phyloP scores from a whole-genome alignment of 2,113 vertebrate genomes.

The Zingel zingel region DNA sequence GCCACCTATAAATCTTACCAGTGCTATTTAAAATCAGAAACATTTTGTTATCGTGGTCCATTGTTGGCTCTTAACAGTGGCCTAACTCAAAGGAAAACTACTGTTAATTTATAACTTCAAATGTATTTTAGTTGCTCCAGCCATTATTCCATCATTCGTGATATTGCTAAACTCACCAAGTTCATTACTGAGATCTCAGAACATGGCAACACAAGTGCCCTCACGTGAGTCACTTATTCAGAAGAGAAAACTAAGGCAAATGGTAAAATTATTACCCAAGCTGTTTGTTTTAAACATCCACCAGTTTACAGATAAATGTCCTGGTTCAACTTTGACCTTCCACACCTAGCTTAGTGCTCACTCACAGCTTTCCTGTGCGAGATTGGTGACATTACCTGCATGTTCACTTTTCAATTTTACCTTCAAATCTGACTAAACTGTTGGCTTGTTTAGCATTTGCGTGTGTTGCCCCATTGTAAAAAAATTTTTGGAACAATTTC shows the following conservation, averaged over 20 bases:
- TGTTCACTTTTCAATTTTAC: neutral
- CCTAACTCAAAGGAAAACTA: neutral
- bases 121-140: neutral
- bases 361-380: neutral
- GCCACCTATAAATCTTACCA: neutral
- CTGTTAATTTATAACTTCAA: neutral
- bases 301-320: too few relatives aligned
- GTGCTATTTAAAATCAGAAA: neutral
- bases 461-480: neutral
- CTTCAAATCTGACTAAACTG: neutral
- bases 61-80: too few relatives aligned
- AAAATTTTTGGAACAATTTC: neutral
- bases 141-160: neutral
- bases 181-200: neutral
- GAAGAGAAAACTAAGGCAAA: neutral
- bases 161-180: neutral
- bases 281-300: too few relatives aligned
- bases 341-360: neutral
- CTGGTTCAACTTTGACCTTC: too few relatives aligned
- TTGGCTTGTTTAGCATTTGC: neutral
- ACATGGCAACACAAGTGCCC: neutral
- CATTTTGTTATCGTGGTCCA: neutral
- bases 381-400: neutral
- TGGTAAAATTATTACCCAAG: too few relatives aligned
- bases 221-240: neutral